Evolutionary conservation across 2,888 invertebrate genomes (phyloP), one percentile per base, ranked within the genome.

Genomic region (Prosapia bicincta): DNA sequence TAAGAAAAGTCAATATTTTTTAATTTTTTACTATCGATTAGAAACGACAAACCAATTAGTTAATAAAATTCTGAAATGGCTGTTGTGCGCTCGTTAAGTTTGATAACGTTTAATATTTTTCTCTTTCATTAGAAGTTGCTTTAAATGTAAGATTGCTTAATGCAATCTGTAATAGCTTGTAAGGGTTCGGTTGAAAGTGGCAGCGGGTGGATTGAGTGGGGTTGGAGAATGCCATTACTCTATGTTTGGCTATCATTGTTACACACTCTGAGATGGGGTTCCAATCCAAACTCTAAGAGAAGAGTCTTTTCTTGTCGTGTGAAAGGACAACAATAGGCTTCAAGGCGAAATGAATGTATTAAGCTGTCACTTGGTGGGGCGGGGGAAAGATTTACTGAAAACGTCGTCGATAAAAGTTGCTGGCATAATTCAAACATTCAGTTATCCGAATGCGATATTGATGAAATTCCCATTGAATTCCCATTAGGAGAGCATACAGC

Each of bases 231-330:
- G 54, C 54, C 54, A 54, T 54, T 54, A 54, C 54, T 54, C 20
- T 54, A 54, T 54, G 54, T 54, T 54, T 54, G 54, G 54, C 54
- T 54, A 54, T 54, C 54, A 54, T 54, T 54, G 54, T 54, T 38
- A 54, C 54, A 54, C 54, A 54, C 54, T 54, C 13, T 54, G 54
- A 54, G 54, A 54, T 54, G 54, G 54, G 54, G 54, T 54, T 54
- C 54, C 54, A 54, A 54, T 54, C 54, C 54, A 54, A 54, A 54
- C 54, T 54, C 20, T 54, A 20, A 54, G 54, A 54, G 54, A 54
- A 54, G 54, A 54, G 54, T 54, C 54, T 54, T 54, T 54, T 54
- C 54, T 54, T 54, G 54, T 54, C 54, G 54, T 20, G 54, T 54
- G 54, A 54, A 54, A 13, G 54, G 54, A 54, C 54, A 54, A 54